phyloP scores from a whole-genome alignment of 2,113 vertebrate species.

The Arenaria interpres region DNA sequence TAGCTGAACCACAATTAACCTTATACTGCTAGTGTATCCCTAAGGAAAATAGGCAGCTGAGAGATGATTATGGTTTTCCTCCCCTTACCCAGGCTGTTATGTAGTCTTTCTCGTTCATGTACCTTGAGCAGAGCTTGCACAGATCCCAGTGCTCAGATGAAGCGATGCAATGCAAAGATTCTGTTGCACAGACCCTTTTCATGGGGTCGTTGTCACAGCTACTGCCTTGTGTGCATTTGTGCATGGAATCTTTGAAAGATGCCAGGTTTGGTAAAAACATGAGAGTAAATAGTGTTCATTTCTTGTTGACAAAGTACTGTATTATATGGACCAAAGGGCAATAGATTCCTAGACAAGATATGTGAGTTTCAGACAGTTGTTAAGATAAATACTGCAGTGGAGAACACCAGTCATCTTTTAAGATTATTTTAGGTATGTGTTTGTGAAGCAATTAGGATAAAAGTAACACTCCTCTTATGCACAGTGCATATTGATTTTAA shows the following conservation, averaged over 20 bases:
- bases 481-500: neutral
- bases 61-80: neutral
- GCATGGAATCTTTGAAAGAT: neutral
- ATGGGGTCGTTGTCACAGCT: accelerated
- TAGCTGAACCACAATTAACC: neutral
- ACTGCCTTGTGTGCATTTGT: neutral
- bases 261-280: neutral
- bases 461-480: neutral
- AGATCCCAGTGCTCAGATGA: neutral
- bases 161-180: accelerated
- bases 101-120: accelerated
- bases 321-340: neutral
- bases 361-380: neutral
- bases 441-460: neutral
- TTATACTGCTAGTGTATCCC: neutral
- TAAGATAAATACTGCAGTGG: neutral
- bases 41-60: neutral
- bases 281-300: neutral
- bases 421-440: neutral
- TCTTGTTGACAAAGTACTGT: neutral
- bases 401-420: neutral
- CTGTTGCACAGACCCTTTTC: neutral
- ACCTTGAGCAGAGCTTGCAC: neutral
- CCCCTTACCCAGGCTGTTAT: accelerated
- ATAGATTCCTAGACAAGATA: neutral